These are phyloP conservation scores for Sapajus apella DNA, from an alignment of 2,113 vertebrate genomes.

Conservation along the genomic window DNA sequence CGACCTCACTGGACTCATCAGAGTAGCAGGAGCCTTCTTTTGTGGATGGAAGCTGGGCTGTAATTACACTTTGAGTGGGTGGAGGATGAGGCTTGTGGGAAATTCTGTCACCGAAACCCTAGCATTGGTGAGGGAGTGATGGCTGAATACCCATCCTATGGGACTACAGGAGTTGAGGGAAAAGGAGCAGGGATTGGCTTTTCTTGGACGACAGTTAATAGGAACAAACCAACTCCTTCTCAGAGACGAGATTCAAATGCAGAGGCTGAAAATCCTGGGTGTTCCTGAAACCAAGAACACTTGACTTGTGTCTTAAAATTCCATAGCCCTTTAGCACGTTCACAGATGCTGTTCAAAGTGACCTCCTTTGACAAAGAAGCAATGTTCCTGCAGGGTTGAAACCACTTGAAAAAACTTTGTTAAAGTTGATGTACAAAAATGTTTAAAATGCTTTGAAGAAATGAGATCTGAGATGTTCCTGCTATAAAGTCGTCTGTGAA, in stretches of 20 bases:
- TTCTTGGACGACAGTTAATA: not conserved
- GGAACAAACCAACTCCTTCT: not conserved
- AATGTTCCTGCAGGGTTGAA: not conserved
- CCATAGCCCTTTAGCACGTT: not conserved
- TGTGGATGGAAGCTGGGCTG: not conserved
- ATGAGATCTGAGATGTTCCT: constrained; percentile 23
- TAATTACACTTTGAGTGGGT: not conserved
- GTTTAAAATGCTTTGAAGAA: constrained; percentile 56
- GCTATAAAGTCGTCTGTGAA: constrained; percentile 11
- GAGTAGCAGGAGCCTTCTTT: not conserved
- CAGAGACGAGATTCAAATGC: not conserved
- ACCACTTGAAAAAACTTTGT: not conserved
- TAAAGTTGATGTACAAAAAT: not conserved
- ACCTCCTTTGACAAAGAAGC: constrained; percentile 18
- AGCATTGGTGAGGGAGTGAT: rapidly evolving
- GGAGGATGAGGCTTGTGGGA: not conserved
- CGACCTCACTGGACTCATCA: not conserved
- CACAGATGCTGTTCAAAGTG: not conserved
- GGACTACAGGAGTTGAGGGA: not conserved
- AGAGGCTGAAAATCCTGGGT: not conserved
- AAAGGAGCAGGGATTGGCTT: not conserved
- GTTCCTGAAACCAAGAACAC: not conserved
- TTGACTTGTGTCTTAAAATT: not conserved
- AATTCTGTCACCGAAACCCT: not conserved
- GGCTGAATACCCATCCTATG: not conserved